Evolutionary conservation across 2,888 invertebrate species (phyloP).

Genomic region (Stomorhina lunata): DNA sequence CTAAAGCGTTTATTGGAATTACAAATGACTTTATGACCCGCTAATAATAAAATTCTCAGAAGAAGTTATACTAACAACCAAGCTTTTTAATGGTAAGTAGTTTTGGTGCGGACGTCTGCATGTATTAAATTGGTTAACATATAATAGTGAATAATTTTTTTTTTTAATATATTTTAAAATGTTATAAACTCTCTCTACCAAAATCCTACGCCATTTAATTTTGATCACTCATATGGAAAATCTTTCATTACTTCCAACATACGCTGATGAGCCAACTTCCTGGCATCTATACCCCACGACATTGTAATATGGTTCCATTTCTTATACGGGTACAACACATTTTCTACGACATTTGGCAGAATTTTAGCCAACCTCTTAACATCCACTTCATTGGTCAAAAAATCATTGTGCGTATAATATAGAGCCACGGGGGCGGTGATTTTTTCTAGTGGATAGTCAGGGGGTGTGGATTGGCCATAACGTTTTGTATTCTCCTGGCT

Average conservation of each 20-base stretch:
- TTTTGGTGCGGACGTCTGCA: too few relatives aligned
- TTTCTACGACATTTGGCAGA: constrained; percentile 72
- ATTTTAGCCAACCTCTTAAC: constrained; percentile 64
- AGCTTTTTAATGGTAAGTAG: too few relatives aligned
- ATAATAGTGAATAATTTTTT: too few relatives aligned
- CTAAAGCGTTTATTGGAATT: too few relatives aligned
- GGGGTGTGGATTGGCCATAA: constrained; percentile 80
- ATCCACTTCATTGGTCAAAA: constrained; percentile 60
- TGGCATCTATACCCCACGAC: constrained; percentile 69
- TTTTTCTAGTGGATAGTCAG: constrained; percentile 79
- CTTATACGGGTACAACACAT: constrained; percentile 66
- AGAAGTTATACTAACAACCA: too few relatives aligned
- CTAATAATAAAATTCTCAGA: too few relatives aligned
- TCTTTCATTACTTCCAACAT: constrained; percentile 69
- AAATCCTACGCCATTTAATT: not conserved
- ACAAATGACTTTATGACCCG: too few relatives aligned
- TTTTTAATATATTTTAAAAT: too few relatives aligned
- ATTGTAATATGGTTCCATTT: constrained; percentile 74
- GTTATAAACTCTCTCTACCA: too few relatives aligned
- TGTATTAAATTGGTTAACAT: too few relatives aligned
- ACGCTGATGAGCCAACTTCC: constrained; percentile 67
- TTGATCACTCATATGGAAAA: constrained; percentile 41
- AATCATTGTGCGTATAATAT: constrained; percentile 79
- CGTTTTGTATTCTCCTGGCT: constrained; percentile 76
- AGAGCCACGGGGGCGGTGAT: constrained; percentile 81